These are phyloP conservation scores for Eudasyphora cyanicolor DNA, from an alignment of 2,888 invertebrate genomes.

Conservation along the genomic window DNA sequence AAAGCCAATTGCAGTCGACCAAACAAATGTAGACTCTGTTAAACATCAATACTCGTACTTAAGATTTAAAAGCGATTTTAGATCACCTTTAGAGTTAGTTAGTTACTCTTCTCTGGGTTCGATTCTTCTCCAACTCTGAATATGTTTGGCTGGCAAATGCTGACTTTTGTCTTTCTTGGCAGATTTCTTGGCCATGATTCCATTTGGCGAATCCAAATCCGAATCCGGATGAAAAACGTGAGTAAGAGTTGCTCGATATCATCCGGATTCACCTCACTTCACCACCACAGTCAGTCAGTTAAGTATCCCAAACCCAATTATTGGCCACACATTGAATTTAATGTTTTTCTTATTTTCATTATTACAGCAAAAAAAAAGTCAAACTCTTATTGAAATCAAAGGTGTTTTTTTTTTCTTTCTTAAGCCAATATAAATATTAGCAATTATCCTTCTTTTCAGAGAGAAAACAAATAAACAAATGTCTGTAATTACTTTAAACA, in stretches of 20 bases:
- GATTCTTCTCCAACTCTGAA: background rate
- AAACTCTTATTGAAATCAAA: constrained; percentile 30
- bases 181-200: background rate
- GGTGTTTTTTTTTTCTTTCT: constrained; percentile 42
- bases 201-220: background rate
- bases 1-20: constrained; percentile 26
- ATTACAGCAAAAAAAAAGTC: background rate
- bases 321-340: no score
- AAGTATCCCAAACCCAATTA: no score
- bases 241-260: constrained; percentile 63
- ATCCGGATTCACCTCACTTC: constrained; percentile 33
- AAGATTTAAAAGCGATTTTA: constrained; percentile 60
- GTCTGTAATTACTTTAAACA: constrained; percentile 50
- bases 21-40: background rate
- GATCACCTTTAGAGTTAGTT: constrained; percentile 55
- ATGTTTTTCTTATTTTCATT: no score
- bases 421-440: no score
- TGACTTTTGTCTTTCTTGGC: background rate
- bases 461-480: constrained; percentile 25
- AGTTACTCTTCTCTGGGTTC: background rate
- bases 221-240: constrained; percentile 48
- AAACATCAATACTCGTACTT: constrained; percentile 27
- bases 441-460: constrained; percentile 5
- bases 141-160: no score
- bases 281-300: background rate